phyloP scores from a whole-genome alignment of 2,888 invertebrate species.

The Drosophila peninsularis region DNA sequence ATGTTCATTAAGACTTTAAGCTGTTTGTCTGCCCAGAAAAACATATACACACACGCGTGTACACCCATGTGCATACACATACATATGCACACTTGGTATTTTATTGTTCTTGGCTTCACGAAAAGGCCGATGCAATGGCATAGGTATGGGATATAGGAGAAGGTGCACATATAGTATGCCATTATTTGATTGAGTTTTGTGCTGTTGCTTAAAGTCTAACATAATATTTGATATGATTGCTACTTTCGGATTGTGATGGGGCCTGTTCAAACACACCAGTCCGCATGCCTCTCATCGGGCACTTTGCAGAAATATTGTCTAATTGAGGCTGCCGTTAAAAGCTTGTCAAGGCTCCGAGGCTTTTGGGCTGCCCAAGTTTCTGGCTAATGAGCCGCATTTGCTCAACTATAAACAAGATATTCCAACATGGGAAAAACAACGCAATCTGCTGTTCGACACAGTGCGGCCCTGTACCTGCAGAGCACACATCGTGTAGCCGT shows the following conservation, averaged over 20 bases:
- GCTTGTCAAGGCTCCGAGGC: conserved; percentile 25
- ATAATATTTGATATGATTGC: conserved; percentile 72
- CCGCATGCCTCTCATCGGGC: conserved; percentile 19
- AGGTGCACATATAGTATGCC: not conserved
- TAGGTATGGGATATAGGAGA: not conserved
- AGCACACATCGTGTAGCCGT: conserved; percentile 32
- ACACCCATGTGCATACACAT: conserved; percentile 9
- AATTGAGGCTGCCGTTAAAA: conserved; percentile 28
- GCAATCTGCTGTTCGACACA: conserved; percentile 47
- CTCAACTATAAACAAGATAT: conserved; percentile 61
- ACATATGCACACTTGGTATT: conserved; percentile 32
- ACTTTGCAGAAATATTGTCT: conserved; percentile 21
- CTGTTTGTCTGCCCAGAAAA: conserved; percentile 61
- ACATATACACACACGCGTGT: not conserved
- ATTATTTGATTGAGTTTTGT: conserved; percentile 53
- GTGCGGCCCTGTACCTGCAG: conserved; percentile 13
- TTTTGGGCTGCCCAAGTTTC: conserved; percentile 39
- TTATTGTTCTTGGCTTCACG: conserved; percentile 46
- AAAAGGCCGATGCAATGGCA: conserved; percentile 61
- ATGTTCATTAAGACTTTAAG: conserved; percentile 59
- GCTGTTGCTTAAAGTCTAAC: conserved; percentile 55
- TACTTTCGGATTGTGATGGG: conserved; percentile 50
- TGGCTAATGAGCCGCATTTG: conserved; percentile 66
- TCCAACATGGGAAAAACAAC: conserved; percentile 31
- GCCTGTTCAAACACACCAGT: conserved; percentile 53